A percentile compares a stretch with the other conserved stretches of the same genome.
These are phyloP conservation scores for Serranus cabrilla DNA, from an alignment of 2,797 vertebrate species.

Conservation along the genomic window DNA sequence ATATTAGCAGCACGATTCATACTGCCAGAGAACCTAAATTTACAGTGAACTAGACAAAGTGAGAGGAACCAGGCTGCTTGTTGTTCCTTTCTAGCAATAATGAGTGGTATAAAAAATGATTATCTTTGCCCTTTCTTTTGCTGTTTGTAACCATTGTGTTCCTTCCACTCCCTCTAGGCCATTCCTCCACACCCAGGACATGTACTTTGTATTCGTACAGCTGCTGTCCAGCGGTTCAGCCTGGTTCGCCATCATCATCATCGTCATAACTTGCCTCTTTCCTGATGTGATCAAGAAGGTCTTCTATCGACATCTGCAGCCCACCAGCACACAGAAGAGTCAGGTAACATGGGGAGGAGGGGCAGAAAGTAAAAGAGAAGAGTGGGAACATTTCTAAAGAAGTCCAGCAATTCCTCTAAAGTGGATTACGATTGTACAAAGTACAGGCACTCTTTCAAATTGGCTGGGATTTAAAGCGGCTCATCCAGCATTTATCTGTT, in stretches of 20 bases:
- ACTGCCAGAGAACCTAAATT: conserved; percentile 22
- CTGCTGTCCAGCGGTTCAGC: conserved; percentile 96
- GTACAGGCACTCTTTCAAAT: background rate
- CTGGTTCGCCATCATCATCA: conserved; percentile 97
- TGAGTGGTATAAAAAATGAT: background rate
- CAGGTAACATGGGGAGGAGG: conserved; percentile 87
- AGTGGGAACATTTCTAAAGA: background rate
- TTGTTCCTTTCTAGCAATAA: background rate
- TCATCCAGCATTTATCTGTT: conserved; percentile 17
- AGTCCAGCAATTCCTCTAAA: conserved; percentile 1
- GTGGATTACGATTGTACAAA: conserved; percentile 10
- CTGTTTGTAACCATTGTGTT: conserved; percentile 14
- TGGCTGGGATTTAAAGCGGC: conserved; percentile 1
- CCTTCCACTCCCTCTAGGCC: conserved; percentile 86
- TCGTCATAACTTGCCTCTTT: conserved; percentile 93
- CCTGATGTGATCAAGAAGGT: conserved; percentile 97
- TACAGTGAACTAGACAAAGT: background rate
- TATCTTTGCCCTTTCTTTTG: background rate
- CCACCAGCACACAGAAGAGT: conserved; percentile 95
- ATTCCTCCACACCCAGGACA: conserved; percentile 96
- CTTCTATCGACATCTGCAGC: conserved; percentile 92
- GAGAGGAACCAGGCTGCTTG: background rate
- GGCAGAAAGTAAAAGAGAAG: background rate
- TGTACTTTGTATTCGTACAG: conserved; percentile 98
- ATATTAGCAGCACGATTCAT: conserved; percentile 11